Percentiles rank a stretch among this genome's conserved stretches.
Conservation (phyloP, 2,797 vertebrate genomes). For the Sphenopsis melanotis region DNA sequence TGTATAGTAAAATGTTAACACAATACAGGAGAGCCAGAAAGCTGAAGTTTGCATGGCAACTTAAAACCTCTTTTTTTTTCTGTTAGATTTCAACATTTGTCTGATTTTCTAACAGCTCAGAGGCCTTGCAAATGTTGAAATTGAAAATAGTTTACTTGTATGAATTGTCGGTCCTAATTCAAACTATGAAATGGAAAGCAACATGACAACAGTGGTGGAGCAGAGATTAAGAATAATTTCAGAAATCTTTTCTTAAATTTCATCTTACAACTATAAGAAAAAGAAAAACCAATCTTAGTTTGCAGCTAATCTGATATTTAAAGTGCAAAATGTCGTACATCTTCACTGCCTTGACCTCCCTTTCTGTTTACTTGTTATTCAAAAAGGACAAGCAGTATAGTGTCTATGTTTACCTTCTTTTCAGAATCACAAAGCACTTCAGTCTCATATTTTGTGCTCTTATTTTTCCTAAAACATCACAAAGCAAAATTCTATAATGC, state of each 20-base stretch:
- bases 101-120: neutral
- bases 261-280: neutral
- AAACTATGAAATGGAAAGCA: neutral
- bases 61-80: neutral
- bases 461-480: neutral
- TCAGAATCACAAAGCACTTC: neutral
- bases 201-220: fast-evolving
- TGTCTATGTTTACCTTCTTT: neutral
- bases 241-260: neutral
- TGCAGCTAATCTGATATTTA: neutral
- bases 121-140: neutral
- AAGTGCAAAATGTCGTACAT: neutral
- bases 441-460: neutral
- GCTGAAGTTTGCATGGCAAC: neutral
- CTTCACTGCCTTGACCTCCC: neutral
- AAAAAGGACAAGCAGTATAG: neutral
- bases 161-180: neutral
- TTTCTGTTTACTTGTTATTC: neutral
- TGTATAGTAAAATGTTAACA: neutral
- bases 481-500: neutral
- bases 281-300: neutral
- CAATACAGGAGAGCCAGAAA: neutral
- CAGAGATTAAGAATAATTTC: neutral
- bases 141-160: neutral
- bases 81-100: neutral